Base-by-base conservation (phyloP, 2,888 invertebrate genomes). In the Drosophila rubida region DNA sequence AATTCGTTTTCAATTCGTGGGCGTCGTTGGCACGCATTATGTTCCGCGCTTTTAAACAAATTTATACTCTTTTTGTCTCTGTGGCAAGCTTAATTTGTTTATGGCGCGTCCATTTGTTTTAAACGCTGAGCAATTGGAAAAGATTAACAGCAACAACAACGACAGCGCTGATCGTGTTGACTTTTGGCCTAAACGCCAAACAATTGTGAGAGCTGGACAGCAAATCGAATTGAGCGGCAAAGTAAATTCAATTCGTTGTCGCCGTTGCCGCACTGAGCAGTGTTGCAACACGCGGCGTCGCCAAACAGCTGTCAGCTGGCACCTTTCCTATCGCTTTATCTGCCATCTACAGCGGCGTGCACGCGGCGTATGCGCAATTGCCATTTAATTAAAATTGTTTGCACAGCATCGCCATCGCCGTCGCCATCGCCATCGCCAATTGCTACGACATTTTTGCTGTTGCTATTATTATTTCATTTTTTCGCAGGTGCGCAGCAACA, bases 321-420 rank as follows among this genome's bases (percentile, higher is more conserved):
- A 79, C 80, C 80, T 72, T 60, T 67, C 59, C 60, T 32, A 60
- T 58, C 68, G 76, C 59, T 64, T 80, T 82, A 86, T 80, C 83
- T 75, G 60, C 57, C 72, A 82, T 80, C 80, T 65, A 51, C 80
- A 67, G 53, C 50, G 49, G 46, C 63, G 78, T 63, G 68, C 78
- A 86, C 73, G 80, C 80, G 77, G 80, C 86, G 83, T 83, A 86
- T 84, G 85, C 85, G 82, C 82, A 78, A 84, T 86, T 86, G 84
- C 81, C 86, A 75, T 84, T 84, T 84, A 84, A 84, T 84, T 84
- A 84, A 84, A 84, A 84, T 84, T 84, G 86, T 83, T 83, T 80
- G 86, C 84, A 79, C 82, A 81, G 73, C 74, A 57, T 73, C 64
- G 64, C 64, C 76, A 66, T 37, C n/a, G n/a, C n/a, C n/a, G n/a